Evolutionary conservation across 1,140 invertebrate genomes (phyloP), one percentile per base, ranked within the genome.

Genomic region (Bradysia coprophila): DNA sequence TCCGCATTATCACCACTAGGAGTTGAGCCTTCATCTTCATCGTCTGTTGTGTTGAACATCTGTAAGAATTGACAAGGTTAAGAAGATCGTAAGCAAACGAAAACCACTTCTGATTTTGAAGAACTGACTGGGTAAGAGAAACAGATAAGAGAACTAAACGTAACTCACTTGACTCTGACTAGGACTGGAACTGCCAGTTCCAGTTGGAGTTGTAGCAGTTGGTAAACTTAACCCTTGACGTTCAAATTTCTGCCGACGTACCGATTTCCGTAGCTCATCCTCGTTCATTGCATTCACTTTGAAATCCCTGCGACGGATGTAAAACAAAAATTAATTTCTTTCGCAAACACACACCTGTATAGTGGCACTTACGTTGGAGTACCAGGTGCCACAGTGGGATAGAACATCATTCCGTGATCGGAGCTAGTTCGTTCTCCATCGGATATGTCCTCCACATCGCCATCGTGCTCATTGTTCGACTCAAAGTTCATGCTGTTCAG

Each of bases 281-380:
- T 78, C 80, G 53, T 88, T 82, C 73, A 88, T 86, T 32, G 83
- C 83, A 53, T 81, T 87, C 21, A 89, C 81, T 43, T 81, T 84
- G 52, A 82, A 89, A 50, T 86, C 81, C 45, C 51, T 65, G 49
- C 41, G 49, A 43, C 42, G 43, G 47, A 41, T 43, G 34, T n/a
- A 38, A 40, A 36, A 20, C 51, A 43, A 44, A 47, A 42, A 32
- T 39, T 42, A 40, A 47, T 42, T 34, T 38, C 28, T 24, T 36
- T 13, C 16, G 34, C 42, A 34, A 18, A 23, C 33, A 40, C n/a
- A 20, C 40, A 38, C 24, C 23, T 22, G 31, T 28, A 5, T 20
- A 38, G 16, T 21, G n/a, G 0, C 4, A 43, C 52, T 57, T 45
- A 60, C 57, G 58, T 61, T 24, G 58, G 58, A 34, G 57, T 60